Percentiles rank a stretch among this genome's conserved stretches.
Evolutionary conservation across 2,797 vertebrate species (phyloP).

Genomic region (Pyrocephalus nanus): DNA sequence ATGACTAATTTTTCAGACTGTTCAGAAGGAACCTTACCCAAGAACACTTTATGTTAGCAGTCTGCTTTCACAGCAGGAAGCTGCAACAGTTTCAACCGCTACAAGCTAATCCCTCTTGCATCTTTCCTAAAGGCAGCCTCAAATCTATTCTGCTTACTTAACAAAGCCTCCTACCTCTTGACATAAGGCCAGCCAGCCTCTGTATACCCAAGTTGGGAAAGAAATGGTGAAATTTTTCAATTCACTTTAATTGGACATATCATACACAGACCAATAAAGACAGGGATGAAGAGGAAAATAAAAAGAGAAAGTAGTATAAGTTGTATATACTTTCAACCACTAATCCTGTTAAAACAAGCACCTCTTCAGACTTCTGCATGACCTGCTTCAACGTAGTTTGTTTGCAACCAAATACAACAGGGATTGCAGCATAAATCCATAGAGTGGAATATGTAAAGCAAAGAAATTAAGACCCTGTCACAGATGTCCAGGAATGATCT

Average conservation of each 20-base stretch:
- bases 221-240: neutral
- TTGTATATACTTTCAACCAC: neutral
- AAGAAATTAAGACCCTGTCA: neutral
- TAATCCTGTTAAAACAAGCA: neutral
- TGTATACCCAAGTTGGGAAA: neutral
- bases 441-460: neutral
- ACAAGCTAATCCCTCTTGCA: neutral
- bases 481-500: neutral
- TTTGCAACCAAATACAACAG: neutral
- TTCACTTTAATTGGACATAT: neutral
- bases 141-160: neutral
- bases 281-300: neutral
- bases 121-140: neutral
- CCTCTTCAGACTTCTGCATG: neutral
- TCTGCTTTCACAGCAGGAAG: neutral
- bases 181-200: neutral
- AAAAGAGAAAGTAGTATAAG: neutral
- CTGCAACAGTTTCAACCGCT: neutral
- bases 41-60: conserved; percentile 1
- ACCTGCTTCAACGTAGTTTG: neutral
- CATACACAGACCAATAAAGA: neutral
- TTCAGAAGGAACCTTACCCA: neutral
- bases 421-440: neutral
- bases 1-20: neutral
- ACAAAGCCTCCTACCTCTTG: conserved; percentile 37